These are phyloP conservation scores for Conchocele bisecta DNA, from an alignment of 2,888 invertebrate genomes.

Conservation along the genomic window DNA sequence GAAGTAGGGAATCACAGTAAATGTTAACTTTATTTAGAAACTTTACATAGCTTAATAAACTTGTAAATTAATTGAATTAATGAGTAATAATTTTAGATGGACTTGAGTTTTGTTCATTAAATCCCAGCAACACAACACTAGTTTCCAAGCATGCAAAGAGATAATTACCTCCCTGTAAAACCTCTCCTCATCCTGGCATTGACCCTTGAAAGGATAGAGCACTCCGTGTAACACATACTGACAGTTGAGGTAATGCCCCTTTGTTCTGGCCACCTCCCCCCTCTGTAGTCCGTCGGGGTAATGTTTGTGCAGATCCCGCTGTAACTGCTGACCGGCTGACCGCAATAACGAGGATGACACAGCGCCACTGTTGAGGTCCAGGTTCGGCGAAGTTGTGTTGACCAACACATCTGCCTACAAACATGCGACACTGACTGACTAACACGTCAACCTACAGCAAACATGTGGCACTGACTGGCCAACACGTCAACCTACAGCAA, in stretches of 20 bases:
- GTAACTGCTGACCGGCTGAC: conserved; percentile 59
- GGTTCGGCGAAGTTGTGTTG: conserved; percentile 46
- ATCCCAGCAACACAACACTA: not conserved
- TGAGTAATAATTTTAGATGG: too few species aligned
- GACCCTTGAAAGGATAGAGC: not conserved
- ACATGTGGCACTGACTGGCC: too few species aligned
- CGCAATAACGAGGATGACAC: conserved; percentile 54
- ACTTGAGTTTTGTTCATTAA: not conserved
- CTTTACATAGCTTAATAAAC: too few species aligned
- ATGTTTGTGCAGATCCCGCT: conserved; percentile 32
- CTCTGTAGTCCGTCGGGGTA: conserved; percentile 1
- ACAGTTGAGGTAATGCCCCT: conserved; percentile 23
- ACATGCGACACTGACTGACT: not conserved
- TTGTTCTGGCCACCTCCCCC: conserved; percentile 20
- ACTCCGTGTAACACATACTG: conserved; percentile 31
- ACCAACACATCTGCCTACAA: conserved; percentile 66
- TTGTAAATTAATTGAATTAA: too few species aligned
- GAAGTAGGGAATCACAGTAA: too few species aligned
- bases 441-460: too few species aligned
- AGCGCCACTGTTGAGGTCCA: conserved; percentile 56
- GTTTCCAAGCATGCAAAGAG: not conserved
- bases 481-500: too few species aligned
- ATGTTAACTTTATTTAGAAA: too few species aligned
- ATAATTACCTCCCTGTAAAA: not conserved
- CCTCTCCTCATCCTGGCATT: not conserved